Evolutionary conservation across 2,113 vertebrate species (phyloP), one percentile per base, ranked within the genome.

Genomic region (Ceuthmochares aereus): DNA sequence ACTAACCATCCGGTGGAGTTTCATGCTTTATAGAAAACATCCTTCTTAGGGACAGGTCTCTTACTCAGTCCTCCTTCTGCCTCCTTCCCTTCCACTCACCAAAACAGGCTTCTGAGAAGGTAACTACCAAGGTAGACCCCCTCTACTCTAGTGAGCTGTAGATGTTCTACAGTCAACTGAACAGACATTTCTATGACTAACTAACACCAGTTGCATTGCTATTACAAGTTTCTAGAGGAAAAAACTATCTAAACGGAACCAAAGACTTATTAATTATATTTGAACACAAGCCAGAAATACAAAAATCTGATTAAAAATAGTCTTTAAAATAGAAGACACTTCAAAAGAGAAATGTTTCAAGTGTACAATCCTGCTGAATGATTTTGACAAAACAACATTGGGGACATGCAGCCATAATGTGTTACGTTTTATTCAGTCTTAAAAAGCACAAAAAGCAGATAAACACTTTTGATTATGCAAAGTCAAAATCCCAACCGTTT

Each of bases 341-440:
- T 89, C 55, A 86, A 66, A 88, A 80, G 32, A 62, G 11, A 92
- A 90, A 64, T 7, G 26, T 59, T 95, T 92, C 86, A 93, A 84
- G 37, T 55, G 29, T 64, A 70, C 56, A 68, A 14, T 43, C 80
- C 52, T 60, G 32, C 52, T 63, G 83, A 95, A 40, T 60, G 52
- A 81, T 87, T 89, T 43, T 70, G 18, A 92, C 47, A 87, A 86
- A 90, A 88, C 62, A 87, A 69, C 85, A 92, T 64, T 64, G 56
- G 30, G 37, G 52, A 89, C 63, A 37, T 32, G 27, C 36, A 93
- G 91, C 87, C 80, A 59, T 51, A 92, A 89, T 32, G 54, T 2
- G 5, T 17, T 80, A 69, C 2, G 1, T 80, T 80, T 19, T 34
- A 93, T 76, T 83, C 63, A 73, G 26, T 51, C 54, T 51, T 92